Evolutionary conservation across 2,113 vertebrate species (phyloP), one percentile per base, ranked within the genome.

Genomic region (Ciconia maguari): DNA sequence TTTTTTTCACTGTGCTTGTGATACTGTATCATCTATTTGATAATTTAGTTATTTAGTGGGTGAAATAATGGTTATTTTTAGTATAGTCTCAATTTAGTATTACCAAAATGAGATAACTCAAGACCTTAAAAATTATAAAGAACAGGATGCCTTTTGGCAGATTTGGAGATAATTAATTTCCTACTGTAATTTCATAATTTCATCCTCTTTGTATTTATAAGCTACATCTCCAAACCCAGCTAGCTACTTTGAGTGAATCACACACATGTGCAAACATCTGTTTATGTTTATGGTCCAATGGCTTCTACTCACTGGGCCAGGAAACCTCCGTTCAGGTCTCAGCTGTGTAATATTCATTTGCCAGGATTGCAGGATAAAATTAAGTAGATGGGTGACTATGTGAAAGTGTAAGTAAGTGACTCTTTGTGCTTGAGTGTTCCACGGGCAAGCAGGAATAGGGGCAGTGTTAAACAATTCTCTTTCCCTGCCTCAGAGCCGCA

Each of bases 261-360:
- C 60, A 85, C 74, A 91, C 71, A 55, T 61, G 34, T 91, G 61
- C 55, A 96, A 95, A 90, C 72, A 95, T 72, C 34, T 89, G 30
- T 71, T 93, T 89, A 26, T 75, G 7, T 68, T 94, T 82, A 57
- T 69, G 69, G 80, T 92, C 75, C 86, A 87, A 71, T 62, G 49
- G 32, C 19, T 94, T 72, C 88, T 89, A 52, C 57, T 93, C 65
- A 82, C 29, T 36, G 48, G 55, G 36, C 55, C 62, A 61, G 52
- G 48, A 92, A 81, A 69, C 26, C 24, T 89, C 49, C 0, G 4
- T 48, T 71, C 20, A 42, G 29, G 44, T 69, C 48, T 95, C 86
- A 80, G 66, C 71, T 91, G 83, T 42, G 42, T 64, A 72, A 64
- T 55, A 78, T 24, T 70, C 12, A 30, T 94, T 88, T 90, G 49